Base-by-base conservation (phyloP, 1,140 invertebrate species). In the Drosophila quadrilineata region DNA sequence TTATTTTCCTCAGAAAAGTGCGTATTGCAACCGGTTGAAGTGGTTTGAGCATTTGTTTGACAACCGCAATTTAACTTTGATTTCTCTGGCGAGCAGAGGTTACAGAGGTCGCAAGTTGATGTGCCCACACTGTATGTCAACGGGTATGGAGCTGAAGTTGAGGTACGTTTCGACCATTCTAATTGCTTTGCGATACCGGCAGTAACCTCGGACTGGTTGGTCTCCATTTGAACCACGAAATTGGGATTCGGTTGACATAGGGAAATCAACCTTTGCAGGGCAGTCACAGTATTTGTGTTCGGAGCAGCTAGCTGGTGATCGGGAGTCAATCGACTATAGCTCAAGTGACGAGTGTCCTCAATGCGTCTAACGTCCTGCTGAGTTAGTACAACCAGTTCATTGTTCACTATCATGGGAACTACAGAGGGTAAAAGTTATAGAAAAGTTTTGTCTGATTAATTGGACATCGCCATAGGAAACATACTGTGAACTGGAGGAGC, bases 291-390 rank as follows among this genome's bases (percentile, higher is more conserved):
- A n/a, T n/a, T n/a, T n/a, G n/a, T n/a, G n/a, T n/a, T n/a, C n/a
- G n/a, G n/a, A n/a, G n/a, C n/a, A n/a, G n/a, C n/a, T n/a, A n/a
- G n/a, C n/a, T n/a, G n/a, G n/a, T n/a, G 17, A 28, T 65, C 63
- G 12, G 54, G 5, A n/a, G 10, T 16, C 3, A 79, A 2, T 1
- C 63, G 64, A 28, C 17, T 58, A 10, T 74, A 74, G 19, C 28
- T 66, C 1, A 87, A 16, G 3, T 62, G 3, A 2, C 87, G 62
- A 0, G 48, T 64, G 26, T 88, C 77, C 38, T 87, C 82, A 9
- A 71, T 48, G 14, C 70, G 70, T 0, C 77, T 57, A 0, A 88
- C 31, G 24, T 88, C 82, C 46, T 88, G 86, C 19, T 88, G 87
- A 0, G 59, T 80, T 1, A 87, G 19, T 8, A 76, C 8, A 10